Evolutionary conservation across 2,797 vertebrate genomes (phyloP).

Genomic region (Darevskia mixta): DNA sequence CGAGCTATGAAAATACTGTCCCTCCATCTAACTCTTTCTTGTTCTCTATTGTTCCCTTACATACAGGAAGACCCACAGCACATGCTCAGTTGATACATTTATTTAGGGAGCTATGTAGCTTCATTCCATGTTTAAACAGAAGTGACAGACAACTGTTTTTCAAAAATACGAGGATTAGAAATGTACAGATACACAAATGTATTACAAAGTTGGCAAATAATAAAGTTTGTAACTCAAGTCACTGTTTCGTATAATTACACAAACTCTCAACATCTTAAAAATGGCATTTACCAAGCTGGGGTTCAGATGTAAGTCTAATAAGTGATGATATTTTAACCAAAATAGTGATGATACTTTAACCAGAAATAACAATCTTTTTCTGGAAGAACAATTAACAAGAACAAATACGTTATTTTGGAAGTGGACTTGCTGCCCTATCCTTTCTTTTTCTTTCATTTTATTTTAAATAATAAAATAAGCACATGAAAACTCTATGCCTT

Average conservation of each 20-base stretch:
- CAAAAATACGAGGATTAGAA: slow-evolving; percentile 29
- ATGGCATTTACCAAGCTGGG: slow-evolving; percentile 1
- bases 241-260: slow-evolving; percentile 45
- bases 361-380: slow-evolving; percentile 50
- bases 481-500: slow-evolving; percentile 69
- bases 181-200: slow-evolving; percentile 33
- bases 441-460: slow-evolving; percentile 14
- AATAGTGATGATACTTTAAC: slow-evolving; percentile 27
- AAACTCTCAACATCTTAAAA: slow-evolving; percentile 26
- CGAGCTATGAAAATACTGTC: not conserved
- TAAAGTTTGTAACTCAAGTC: slow-evolving; percentile 35
- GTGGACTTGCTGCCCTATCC: slow-evolving; percentile 56
- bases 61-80: slow-evolving; percentile 45
- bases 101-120: slow-evolving; percentile 45
- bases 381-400: slow-evolving; percentile 35
- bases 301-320: slow-evolving; percentile 46
- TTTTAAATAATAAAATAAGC: slow-evolving; percentile 50
- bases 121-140: slow-evolving; percentile 59
- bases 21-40: not conserved
- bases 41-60: slow-evolving; percentile 45
- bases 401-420: slow-evolving; percentile 46
- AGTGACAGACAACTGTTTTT: slow-evolving; percentile 52
- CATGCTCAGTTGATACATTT: slow-evolving; percentile 59
- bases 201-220: slow-evolving; percentile 47
- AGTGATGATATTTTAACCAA: slow-evolving; percentile 51